phyloP scores from a whole-genome alignment of 1,140 invertebrate genomes.

The Theocolax elegans region DNA sequence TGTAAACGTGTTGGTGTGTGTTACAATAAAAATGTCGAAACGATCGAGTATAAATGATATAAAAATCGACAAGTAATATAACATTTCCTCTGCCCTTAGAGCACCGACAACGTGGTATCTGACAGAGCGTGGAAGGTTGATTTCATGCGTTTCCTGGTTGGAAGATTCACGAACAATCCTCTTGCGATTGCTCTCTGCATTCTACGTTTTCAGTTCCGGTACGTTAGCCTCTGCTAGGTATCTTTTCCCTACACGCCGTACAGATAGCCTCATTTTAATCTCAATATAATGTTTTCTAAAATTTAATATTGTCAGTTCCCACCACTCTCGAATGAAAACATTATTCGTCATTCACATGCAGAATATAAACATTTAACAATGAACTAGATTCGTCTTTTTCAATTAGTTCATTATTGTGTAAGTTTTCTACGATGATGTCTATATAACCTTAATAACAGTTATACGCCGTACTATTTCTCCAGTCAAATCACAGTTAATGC shows the following conservation, averaged over 20 bases:
- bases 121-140: constrained; percentile 2
- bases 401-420: no score
- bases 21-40: neutral
- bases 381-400: no score
- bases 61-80: neutral
- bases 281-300: constrained; percentile 10
- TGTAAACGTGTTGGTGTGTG: no score
- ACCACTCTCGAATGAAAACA: neutral
- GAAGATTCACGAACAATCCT: constrained; percentile 19
- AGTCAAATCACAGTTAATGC: no score
- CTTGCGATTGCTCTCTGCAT: constrained; percentile 1
- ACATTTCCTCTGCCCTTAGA: constrained; percentile 10
- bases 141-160: constrained; percentile 21
- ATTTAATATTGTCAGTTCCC: constrained; percentile 1
- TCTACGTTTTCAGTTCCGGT: constrained; percentile 55
- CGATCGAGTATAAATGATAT: neutral
- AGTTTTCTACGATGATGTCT: no score
- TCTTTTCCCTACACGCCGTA: constrained; percentile 58
- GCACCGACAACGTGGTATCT: neutral
- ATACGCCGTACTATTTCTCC: no score
- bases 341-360: neutral
- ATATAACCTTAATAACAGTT: no score
- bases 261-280: constrained; percentile 55
- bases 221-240: constrained; percentile 50
- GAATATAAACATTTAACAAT: no score